Conservation (phyloP, 2,888 invertebrate species). For the Apodemia hepburni region DNA sequence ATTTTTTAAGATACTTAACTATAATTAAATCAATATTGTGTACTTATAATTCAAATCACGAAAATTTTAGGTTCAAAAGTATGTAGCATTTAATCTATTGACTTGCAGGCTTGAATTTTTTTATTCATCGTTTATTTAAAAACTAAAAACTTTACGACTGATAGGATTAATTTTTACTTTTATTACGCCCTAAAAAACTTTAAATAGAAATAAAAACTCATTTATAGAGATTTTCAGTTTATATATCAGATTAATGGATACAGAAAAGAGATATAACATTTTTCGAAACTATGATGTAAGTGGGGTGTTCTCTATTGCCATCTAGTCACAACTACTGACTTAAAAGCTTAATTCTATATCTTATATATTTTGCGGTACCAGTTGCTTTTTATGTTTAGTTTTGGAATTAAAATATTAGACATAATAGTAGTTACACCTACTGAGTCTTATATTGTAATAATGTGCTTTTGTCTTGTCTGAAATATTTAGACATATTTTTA, state of each 20-base stretch:
- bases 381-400: slow-evolving; percentile 10
- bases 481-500: neutral
- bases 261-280: neutral
- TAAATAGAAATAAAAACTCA: neutral
- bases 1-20: no score
- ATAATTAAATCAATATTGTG: no score
- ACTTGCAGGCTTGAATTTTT: no score
- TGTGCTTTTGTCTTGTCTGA: neutral
- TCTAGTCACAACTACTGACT: slow-evolving; percentile 4
- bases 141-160: no score
- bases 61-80: no score
- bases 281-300: slow-evolving; percentile 14
- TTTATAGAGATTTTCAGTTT: neutral
- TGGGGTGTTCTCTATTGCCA: slow-evolving; percentile 19
- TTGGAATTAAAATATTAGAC: neutral
- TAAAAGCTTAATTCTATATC: neutral
- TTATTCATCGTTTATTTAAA: no score
- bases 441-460: neutral
- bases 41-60: no score
- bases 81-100: no score
- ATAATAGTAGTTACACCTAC: neutral
- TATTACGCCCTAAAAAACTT: no score
- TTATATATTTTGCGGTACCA: neutral
- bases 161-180: no score
- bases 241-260: neutral